Evolutionary conservation across 2,888 invertebrate genomes (phyloP).

Genomic region (Troilus luridus): DNA sequence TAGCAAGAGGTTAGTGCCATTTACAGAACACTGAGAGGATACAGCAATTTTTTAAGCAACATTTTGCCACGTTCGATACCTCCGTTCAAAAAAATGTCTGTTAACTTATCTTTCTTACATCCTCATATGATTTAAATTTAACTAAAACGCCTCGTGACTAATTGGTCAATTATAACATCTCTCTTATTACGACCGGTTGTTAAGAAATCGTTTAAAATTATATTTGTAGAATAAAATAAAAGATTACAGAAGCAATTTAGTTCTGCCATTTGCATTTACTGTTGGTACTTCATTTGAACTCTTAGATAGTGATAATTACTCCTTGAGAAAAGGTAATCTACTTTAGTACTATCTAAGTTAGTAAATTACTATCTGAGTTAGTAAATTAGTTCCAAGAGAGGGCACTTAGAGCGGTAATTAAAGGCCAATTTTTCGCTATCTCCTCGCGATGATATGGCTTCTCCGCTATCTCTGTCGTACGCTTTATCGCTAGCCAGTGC

Average conservation of each 20-base stretch:
- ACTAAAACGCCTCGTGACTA: background rate
- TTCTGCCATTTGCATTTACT: background rate
- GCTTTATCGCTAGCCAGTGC: background rate
- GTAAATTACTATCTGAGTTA: background rate
- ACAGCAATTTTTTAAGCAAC: too few relatives aligned
- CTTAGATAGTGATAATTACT: background rate
- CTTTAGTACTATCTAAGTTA: background rate
- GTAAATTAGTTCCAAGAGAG: background rate
- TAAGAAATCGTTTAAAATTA: background rate
- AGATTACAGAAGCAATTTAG: background rate
- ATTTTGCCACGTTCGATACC: too few relatives aligned
- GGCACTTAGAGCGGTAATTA: background rate
- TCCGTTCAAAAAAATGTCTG: too few relatives aligned
- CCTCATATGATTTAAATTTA: background rate
- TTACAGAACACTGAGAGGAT: too few relatives aligned
- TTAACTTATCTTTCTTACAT: too few relatives aligned
- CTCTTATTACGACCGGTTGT: background rate
- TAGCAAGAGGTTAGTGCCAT: too few relatives aligned
- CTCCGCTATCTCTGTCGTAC: background rate
- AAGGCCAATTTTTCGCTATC: background rate
- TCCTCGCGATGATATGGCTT: background rate
- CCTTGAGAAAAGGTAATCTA: background rate
- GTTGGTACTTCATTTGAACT: constrained; percentile 3
- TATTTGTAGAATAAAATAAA: background rate
- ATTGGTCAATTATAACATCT: background rate